Base-by-base conservation (phyloP, 1,140 invertebrate species). In the Drosophila ogumai region DNA sequence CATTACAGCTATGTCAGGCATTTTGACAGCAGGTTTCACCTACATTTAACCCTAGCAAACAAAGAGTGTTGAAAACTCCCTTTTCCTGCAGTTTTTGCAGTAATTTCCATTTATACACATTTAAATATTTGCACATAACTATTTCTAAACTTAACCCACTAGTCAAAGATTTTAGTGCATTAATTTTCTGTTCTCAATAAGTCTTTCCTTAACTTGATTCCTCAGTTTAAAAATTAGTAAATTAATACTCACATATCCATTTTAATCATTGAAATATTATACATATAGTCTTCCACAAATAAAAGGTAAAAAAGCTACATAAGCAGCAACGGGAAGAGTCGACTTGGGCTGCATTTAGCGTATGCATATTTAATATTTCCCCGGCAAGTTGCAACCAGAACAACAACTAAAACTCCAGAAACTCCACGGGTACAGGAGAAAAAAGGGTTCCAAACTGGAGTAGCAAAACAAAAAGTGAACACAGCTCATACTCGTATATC, bases 21-120 rank as follows among this genome's bases (percentile, higher is more conserved):
- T 85, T 85, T 76, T 90, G 85, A 90, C 85, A 88, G 85, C 77
- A 41, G 36, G 74, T 81, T 90, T 81, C 85, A 85, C 85, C 81
- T 81, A 82, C 84, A 84, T 87, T 88, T 88, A 88, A 77, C 67
- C 54, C 38, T 7, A 28, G 19, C 47, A 54, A 54, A 34, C 40
- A 44, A 32, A 22, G 7, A n/a, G 31, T 64, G 12, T 36, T 44
- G 31, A 58, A 38, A 64, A 41, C 32, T 19, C 5, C 6, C 3
- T 6, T 6, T 15, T 41, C 9, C 19, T 25, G 0, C 15, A 63
- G n/a, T 44, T 36, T 17, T 44, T 28, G 5, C 25, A 28, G 28
- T 3, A 2, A 47, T 28, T 9, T 46, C n/a, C 7, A 40, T 32
- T 1, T 0, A 31, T 7, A 31, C 31, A 31, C 8, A 7, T 38